Percentiles rank a stretch among this genome's conserved stretches.
Evolutionary conservation across 2,888 invertebrate genomes (phyloP).

Genomic region (Melanchra persicariae): DNA sequence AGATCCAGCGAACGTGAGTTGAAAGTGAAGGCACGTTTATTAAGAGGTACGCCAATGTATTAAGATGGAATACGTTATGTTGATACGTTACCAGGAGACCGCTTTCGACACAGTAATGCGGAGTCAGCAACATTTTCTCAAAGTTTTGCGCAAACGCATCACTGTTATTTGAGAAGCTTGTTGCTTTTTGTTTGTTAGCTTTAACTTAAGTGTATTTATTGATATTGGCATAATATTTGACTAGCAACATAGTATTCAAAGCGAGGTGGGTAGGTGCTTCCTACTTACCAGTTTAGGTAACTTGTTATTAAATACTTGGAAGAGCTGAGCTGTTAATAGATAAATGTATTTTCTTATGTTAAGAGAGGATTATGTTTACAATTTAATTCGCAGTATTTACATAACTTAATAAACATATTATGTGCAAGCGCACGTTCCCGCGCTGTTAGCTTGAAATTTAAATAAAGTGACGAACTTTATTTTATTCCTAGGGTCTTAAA

Average conservation of each 20-base stretch:
- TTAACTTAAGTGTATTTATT: constrained; percentile 55
- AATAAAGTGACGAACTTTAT: constrained; percentile 34
- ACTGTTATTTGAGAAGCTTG: constrained; percentile 41
- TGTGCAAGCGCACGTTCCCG: constrained; percentile 28
- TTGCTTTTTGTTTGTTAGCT: constrained; percentile 50
- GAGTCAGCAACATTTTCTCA: constrained; percentile 49
- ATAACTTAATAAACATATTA: constrained; percentile 28
- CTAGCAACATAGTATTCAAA: constrained; percentile 30
- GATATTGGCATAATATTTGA: constrained; percentile 50
- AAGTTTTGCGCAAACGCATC: constrained; percentile 49
- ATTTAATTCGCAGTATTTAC: constrained; percentile 39
- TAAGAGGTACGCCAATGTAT: constrained; percentile 41
- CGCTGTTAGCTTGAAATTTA: neutral
- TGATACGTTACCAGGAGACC: constrained; percentile 36
- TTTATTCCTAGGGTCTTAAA: neutral
- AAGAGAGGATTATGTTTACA: constrained; percentile 40
- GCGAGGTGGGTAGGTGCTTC: constrained; percentile 22
- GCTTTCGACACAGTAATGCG: constrained; percentile 33
- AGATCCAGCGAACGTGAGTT: constrained; percentile 54
- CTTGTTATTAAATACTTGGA: constrained; percentile 23
- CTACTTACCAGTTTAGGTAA: constrained; percentile 42
- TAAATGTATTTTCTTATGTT: constrained; percentile 41
- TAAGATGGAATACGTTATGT: constrained; percentile 54
- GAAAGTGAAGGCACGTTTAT: constrained; percentile 56
- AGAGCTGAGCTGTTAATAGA: constrained; percentile 16